phyloP scores from a whole-genome alignment of 2,888 invertebrate genomes.

The Bhutanitis thaidina region DNA sequence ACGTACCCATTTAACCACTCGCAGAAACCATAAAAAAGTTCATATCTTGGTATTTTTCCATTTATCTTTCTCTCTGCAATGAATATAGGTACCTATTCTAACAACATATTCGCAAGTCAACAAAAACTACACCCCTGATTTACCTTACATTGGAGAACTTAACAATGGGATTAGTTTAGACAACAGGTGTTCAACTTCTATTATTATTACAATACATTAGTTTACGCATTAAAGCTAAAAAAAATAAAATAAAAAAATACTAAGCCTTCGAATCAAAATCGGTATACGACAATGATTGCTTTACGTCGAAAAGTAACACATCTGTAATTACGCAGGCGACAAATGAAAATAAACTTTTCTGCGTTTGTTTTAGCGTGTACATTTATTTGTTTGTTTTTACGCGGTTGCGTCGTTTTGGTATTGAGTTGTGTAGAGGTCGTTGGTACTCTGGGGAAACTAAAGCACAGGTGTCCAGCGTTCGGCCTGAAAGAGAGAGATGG shows the following conservation, averaged over 20 bases:
- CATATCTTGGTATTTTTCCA: too few relatives aligned
- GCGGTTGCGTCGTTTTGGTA: slow-evolving; percentile 49
- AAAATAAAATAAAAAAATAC: too few relatives aligned
- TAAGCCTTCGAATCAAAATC: slow-evolving; percentile 72
- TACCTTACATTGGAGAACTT: slow-evolving; percentile 44
- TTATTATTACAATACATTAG: slow-evolving; percentile 75
- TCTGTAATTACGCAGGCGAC: slow-evolving; percentile 47
- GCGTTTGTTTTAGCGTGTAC: slow-evolving; percentile 33
- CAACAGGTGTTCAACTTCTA: slow-evolving; percentile 70
- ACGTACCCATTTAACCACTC: too few relatives aligned
- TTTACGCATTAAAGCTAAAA: slow-evolving; percentile 64
- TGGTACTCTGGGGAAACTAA: slow-evolving; percentile 80
- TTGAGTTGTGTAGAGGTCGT: slow-evolving; percentile 66
- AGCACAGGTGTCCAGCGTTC: slow-evolving; percentile 80
- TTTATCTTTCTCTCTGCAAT: too few relatives aligned
- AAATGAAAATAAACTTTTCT: slow-evolving; percentile 37
- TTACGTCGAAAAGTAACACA: slow-evolving; percentile 69
- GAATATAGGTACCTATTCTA: too few relatives aligned
- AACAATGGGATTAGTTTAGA: slow-evolving; percentile 63
- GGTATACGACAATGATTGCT: slow-evolving; percentile 77
- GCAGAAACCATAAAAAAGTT: too few relatives aligned
- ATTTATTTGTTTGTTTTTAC: slow-evolving; percentile 34
- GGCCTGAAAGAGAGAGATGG: slow-evolving; percentile 55
- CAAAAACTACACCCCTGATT: slow-evolving; percentile 41
- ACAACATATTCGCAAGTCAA: slow-evolving; percentile 41